These are phyloP conservation scores for Phenganax marumi DNA, from an alignment of 92 coral and sea anemone genomes.

Conservation along the genomic window DNA sequence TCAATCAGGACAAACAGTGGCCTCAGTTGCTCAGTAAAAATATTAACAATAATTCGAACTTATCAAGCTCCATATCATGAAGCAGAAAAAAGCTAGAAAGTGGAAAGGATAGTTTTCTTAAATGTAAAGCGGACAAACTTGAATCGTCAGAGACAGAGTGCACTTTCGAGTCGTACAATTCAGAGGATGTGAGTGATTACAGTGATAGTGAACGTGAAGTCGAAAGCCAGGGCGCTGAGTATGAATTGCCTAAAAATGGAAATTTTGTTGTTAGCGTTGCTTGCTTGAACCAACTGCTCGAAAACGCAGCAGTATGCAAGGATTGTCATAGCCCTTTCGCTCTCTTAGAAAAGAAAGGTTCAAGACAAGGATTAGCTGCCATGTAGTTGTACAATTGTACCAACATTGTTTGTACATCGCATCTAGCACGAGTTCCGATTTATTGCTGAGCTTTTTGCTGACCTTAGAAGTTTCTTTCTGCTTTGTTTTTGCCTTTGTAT, in stretches of 20 bases:
- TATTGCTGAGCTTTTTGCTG: not conserved
- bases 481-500: conserved; percentile 6
- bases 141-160: not conserved
- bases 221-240: not conserved
- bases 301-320: conserved; percentile 31
- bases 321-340: conserved; percentile 26
- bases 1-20: conserved; percentile 2
- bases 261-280: conserved; percentile 13
- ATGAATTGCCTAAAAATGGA: conserved; percentile 19
- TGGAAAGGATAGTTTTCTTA: conserved; percentile 11
- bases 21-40: not conserved
- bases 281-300: conserved; percentile 28
- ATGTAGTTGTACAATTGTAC: conserved; percentile 51
- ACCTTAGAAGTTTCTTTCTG: conserved; percentile 8
- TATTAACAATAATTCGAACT: conserved; percentile 6
- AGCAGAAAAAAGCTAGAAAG: conserved; percentile 8
- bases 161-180: not conserved
- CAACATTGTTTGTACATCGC: conserved; percentile 39
- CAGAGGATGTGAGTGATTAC: conserved; percentile 12
- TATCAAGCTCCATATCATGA: conserved; percentile 15
- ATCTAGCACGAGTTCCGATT: conserved; percentile 16
- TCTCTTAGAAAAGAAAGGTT: conserved; percentile 7
- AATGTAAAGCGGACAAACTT: conserved; percentile 15
- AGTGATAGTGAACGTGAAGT: not conserved
- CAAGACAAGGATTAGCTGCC: conserved; percentile 52